Evolutionary conservation across 2,888 invertebrate species (phyloP).

Genomic region (Metacarcinus magister): DNA sequence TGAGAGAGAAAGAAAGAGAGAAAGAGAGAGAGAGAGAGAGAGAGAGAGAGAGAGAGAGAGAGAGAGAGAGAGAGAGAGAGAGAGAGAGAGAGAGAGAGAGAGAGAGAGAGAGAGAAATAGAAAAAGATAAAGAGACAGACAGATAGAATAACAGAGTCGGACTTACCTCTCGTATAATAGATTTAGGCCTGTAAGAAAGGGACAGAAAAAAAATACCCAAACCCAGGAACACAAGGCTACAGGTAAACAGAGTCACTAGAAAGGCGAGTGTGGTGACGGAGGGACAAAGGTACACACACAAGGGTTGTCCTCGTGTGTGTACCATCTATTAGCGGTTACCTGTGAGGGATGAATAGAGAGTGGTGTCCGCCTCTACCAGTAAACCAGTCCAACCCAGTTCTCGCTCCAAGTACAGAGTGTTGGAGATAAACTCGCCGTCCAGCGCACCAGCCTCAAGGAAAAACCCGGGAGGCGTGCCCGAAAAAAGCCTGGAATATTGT

Average conservation of each 20-base stretch:
- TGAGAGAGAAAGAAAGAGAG: no score
- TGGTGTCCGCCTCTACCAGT: conserved; percentile 66
- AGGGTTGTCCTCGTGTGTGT: not conserved
- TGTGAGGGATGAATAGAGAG: conserved; percentile 54
- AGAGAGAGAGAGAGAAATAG: no score
- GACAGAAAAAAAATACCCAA: not conserved
- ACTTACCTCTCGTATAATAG: no score
- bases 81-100: no score
- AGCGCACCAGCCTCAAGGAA: conserved; percentile 74
- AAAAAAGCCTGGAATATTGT: conserved; percentile 64
- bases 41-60: no score
- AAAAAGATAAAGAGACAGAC: no score
- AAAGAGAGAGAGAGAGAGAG: no score
- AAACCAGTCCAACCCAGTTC: conserved; percentile 69
- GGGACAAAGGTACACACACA: not conserved
- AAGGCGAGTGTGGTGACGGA: no score
- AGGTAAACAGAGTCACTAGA: no score
- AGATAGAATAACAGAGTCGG: no score
- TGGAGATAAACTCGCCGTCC: conserved; percentile 74
- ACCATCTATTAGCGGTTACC: conserved; percentile 50
- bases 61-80: no score
- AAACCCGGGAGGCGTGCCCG: conserved; percentile 28
- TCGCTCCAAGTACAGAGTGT: conserved; percentile 67
- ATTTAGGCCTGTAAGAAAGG: not conserved
- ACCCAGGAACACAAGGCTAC: not conserved